These are phyloP conservation scores for Bergia sp. DNA, from an alignment of 92 coral and sea anemone genomes.

Conservation along the genomic window DNA sequence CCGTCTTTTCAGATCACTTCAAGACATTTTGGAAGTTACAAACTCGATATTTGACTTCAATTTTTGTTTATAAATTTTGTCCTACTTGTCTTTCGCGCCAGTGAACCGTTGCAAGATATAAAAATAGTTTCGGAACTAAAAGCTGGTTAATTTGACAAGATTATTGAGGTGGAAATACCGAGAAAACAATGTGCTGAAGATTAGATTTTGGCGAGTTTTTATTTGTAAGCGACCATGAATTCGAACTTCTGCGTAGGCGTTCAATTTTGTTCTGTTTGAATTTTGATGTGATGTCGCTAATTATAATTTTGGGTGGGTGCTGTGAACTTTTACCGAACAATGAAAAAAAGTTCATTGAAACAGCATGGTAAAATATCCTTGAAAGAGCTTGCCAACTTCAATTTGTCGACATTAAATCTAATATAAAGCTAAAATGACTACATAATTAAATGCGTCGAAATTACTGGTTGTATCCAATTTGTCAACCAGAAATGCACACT, in stretches of 20 bases:
- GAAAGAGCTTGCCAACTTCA: background rate
- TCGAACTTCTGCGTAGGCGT: too few relatives aligned
- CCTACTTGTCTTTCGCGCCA: constrained; percentile 6
- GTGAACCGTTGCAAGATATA: background rate
- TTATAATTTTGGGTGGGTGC: background rate
- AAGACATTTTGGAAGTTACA: background rate
- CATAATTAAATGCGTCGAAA: background rate
- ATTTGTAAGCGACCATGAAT: background rate
- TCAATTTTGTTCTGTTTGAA: background rate
- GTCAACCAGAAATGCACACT: background rate
- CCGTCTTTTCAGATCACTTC: background rate
- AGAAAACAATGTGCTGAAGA: background rate
- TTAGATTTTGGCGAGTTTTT: background rate
- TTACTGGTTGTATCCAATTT: background rate
- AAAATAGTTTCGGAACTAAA: background rate
- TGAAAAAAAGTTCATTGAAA: background rate
- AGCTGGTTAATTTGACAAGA: background rate
- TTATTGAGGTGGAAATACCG: background rate
- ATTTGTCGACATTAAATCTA: background rate
- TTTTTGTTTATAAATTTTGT: constrained; percentile 8
- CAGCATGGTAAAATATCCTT: background rate
- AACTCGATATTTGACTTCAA: background rate
- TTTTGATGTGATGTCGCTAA: background rate
- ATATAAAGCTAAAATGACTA: background rate
- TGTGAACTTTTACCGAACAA: background rate